Evolutionary conservation across 2,113 vertebrate species (phyloP).

Genomic region (Hippoglossus stenolepis): DNA sequence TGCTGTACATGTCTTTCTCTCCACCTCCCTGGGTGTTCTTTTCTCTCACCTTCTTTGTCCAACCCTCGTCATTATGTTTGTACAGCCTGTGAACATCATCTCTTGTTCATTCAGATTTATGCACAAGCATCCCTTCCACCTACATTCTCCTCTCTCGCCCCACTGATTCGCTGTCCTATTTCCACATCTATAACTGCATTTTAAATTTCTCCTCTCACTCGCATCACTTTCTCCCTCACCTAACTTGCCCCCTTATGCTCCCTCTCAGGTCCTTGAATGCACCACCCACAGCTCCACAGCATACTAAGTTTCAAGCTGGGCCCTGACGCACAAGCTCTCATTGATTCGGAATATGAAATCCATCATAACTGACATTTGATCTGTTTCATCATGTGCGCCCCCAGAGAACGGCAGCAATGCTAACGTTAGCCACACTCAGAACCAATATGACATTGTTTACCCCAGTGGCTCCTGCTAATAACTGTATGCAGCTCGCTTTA

Average conservation of each 20-base stretch:
- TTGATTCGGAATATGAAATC: slow-evolving; percentile 52
- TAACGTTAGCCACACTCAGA: neutral
- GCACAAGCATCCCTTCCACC: neutral
- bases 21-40: slow-evolving; percentile 10
- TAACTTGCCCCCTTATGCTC: neutral
- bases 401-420: slow-evolving; percentile 24
- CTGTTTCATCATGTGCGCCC: slow-evolving; percentile 39
- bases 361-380: slow-evolving; percentile 55
- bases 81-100: slow-evolving; percentile 13
- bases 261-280: slow-evolving; percentile 20
- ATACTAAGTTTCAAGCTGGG: neutral
- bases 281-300: slow-evolving; percentile 7
- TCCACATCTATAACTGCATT: neutral
- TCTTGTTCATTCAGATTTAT: slow-evolving; percentile 16
- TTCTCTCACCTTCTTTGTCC: neutral
- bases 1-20: slow-evolving; percentile 27
- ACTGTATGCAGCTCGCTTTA: neutral
- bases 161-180: neutral
- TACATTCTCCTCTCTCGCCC: neutral
- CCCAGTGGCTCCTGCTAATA: neutral
- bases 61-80: slow-evolving; percentile 11
- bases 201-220: neutral
- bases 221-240: neutral
- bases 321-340: slow-evolving; percentile 13
- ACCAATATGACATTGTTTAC: neutral